These are phyloP conservation scores for Maconellicoccus hirsutus DNA, from an alignment of 1,140 invertebrate genomes.

Conservation along the genomic window DNA sequence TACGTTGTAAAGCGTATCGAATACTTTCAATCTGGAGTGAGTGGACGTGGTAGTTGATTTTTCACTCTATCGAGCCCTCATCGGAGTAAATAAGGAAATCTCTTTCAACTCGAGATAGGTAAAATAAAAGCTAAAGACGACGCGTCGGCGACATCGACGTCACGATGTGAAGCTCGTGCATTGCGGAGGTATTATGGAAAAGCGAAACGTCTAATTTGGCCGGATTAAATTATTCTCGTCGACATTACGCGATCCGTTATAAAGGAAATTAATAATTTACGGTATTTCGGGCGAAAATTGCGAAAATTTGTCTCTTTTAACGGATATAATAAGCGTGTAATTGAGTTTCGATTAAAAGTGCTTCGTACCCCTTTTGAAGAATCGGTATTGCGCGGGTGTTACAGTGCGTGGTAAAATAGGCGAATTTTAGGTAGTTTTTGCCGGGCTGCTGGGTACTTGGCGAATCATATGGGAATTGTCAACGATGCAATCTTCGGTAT, in stretches of 20 bases:
- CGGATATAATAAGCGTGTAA: constrained; percentile 20
- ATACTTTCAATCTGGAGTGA: no score
- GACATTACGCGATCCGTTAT: not conserved
- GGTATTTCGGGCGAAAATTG: not conserved
- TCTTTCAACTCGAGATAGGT: no score
- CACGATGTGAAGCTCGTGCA: no score
- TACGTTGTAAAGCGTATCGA: no score
- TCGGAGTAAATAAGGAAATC: no score
- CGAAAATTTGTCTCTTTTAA: not conserved
- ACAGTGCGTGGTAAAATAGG: not conserved
- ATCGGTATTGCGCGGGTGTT: no score
- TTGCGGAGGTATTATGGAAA: not conserved
- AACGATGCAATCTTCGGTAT: not conserved
- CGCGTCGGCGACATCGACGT: no score
- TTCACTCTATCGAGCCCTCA: no score
- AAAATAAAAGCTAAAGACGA: no score
- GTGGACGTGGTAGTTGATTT: no score
- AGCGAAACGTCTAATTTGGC: constrained; percentile 8
- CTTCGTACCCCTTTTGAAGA: not conserved
- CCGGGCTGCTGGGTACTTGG: not conserved
- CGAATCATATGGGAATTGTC: constrained; percentile 18
- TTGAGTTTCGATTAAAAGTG: constrained; percentile 17
- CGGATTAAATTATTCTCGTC: constrained; percentile 11
- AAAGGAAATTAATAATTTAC: constrained; percentile 22
- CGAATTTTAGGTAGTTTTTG: no score